A percentile compares a stretch with the other conserved stretches of the same genome.
Evolutionary conservation across 2,797 vertebrate species (phyloP).

Genomic region (Muraenolepis orangiensis): DNA sequence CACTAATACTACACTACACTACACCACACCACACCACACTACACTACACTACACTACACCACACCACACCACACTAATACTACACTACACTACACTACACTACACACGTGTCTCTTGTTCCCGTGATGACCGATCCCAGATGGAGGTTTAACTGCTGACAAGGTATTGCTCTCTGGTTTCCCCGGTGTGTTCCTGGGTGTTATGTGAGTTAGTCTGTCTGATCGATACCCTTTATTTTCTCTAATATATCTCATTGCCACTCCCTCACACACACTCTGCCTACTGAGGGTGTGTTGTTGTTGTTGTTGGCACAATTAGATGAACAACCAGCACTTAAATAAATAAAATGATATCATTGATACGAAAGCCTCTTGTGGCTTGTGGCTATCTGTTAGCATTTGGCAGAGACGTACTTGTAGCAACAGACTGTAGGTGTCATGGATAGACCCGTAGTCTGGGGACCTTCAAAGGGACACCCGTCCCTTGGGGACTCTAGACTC

Average conservation of each 20-base stretch:
- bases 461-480: not conserved
- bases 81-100: no score
- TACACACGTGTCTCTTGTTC: no score
- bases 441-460: not conserved
- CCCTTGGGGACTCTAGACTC: not conserved
- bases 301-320: slow-evolving; percentile 15
- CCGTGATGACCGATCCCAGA: slow-evolving; percentile 6
- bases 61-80: no score
- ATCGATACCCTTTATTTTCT: not conserved
- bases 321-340: not conserved
- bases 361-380: not conserved
- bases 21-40: no score
- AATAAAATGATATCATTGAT: not conserved
- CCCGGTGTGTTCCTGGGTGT: not conserved
- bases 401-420: not conserved
- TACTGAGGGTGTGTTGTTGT: no score
- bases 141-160: not conserved
- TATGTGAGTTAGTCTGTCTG: not conserved
- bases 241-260: not conserved
- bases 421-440: not conserved
- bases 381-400: not conserved
- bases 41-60: no score
- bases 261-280: slow-evolving; percentile 23
- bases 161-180: not conserved
- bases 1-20: no score